Evolutionary conservation across 2,888 invertebrate species (phyloP), one percentile per base, ranked within the genome.

Genomic region (Standfussiana lucernea): DNA sequence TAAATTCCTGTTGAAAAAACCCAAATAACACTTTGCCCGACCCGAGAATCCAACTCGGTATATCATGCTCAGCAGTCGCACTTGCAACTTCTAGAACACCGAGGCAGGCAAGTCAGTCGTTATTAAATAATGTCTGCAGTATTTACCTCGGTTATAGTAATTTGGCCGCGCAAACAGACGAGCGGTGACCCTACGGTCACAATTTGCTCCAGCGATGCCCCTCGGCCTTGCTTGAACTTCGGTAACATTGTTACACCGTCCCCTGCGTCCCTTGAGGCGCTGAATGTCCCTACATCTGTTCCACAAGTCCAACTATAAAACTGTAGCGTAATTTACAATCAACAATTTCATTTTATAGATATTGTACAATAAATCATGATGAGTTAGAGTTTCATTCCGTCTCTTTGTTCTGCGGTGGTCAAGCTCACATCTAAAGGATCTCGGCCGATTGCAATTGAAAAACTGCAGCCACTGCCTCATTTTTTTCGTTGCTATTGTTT

Each of bases 181-280:
- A 91, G 88, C 90, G 91, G 93, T 94, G 94, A 95, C 94, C 95
- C 93, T 93, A 94, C 93, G 94, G 93, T 94, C 93, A 94, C 94
- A 95, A 94, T 95, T 94, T 95, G 93, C 93, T 90, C 91, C 90
- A 89, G 90, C 92, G 91, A 93, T 93, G 93, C 94, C 94, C 93
- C 93, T 90, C 93, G 93, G 94, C 93, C 93, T 93, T 93, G 93
- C 93, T 93, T 94, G 93, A 95, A 95, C 95, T 95, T 93, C 90
- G 92, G 93, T 96, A 96, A 96, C 95, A 92, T 92, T 93, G 95
- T 96, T 96, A 96, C 91, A 90, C 91, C 90, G 92, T 91, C 94
- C 95, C 94, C 93, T 90, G 87, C 90, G 91, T 95, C 95, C 95
- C 96, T 89, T 88, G 94, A 93, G 95, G 95, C 94, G 84, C 88